Base-by-base conservation (phyloP, 2,113 vertebrate species). In the Ginglymostoma cirratum region DNA sequence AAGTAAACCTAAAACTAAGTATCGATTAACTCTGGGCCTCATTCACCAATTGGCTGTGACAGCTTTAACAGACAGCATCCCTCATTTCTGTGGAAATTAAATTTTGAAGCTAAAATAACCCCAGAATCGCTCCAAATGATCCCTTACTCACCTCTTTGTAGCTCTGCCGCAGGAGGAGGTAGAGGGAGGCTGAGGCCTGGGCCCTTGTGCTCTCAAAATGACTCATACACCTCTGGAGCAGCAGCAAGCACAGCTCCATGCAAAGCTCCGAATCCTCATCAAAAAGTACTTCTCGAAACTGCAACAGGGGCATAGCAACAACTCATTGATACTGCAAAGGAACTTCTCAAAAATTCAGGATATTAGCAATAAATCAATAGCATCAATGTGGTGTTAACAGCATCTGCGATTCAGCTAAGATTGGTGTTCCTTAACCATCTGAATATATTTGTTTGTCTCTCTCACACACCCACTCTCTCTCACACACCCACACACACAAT, bases 181-280 rank as follows among this genome's bases (percentile, higher is more conserved):
- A 93, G 89, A 93, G 89, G 34, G 89, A 93, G 7, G 89, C 89
- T 0, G 89, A 93, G 61, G 89, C 89, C n/a, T 93, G 89, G 34
- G 7, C 5, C 61, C 89, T 61, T 2, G 89, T 93, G 61, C 89
- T 93, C 89, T 93, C 61, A 15, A 93, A 93, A 19, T n/a, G 89
- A 67, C 89, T 93, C 30, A 66, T 93, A 19, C 61, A 93, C 38
- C 61, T 93, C 21, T 93, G 89, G 2, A 93, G 61, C 34, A 93
- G 61, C n/a, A 93, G 34, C 89, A 93, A 66, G 89, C 89, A 67
- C 61, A 93, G 89, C 34, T 93, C 89, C 61, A n/a, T 93, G 34
- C 12, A 66, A 19, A 67, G 61, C 89, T 93, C 89, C 0, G 89
- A 38, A 61, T 93, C 89, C 17, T 38, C 89, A 19, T 93, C 89